These are phyloP conservation scores for Cotesia typhae DNA, from an alignment of 1,140 invertebrate genomes.

Conservation along the genomic window DNA sequence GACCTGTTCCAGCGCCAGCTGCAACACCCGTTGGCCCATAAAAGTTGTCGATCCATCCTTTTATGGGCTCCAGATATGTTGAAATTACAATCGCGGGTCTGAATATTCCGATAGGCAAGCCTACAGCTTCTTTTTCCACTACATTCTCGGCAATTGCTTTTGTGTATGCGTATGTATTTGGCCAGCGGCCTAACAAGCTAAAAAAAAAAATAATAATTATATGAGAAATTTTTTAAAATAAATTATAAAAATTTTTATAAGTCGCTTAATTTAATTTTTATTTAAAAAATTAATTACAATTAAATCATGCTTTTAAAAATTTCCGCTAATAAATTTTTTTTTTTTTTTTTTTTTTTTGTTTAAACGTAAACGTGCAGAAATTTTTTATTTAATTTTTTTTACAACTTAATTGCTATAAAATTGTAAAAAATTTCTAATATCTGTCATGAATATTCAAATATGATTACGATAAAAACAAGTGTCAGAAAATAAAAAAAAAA, in stretches of 20 bases:
- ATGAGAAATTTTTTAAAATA: too few relatives aligned
- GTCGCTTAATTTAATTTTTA: too few relatives aligned
- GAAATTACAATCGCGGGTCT: conserved; percentile 78
- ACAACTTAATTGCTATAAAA: background rate
- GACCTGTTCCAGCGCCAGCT: conserved; percentile 77
- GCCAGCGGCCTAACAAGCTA: conserved; percentile 69
- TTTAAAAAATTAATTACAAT: background rate
- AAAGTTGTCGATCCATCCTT: conserved; percentile 87
- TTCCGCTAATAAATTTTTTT: background rate
- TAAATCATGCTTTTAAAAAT: background rate
- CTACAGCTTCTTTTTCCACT: conserved; percentile 63
- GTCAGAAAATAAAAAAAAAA: background rate
- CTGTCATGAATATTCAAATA: too few relatives aligned
- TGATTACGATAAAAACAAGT: background rate
- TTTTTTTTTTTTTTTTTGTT: too few relatives aligned
- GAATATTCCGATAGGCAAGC: conserved; percentile 78
- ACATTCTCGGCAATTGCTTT: conserved; percentile 76
- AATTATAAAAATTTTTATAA: too few relatives aligned
- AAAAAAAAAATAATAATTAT: conserved; percentile 27
- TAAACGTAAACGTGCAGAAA: too few relatives aligned
- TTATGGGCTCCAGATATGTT: conserved; percentile 66
- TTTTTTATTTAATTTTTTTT: too few relatives aligned
- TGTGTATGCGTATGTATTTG: conserved; percentile 79
- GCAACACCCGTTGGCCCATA: conserved; percentile 87
- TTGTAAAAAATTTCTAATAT: too few relatives aligned